Evolutionary conservation across 2,888 invertebrate genomes (phyloP).

Genomic region (Caenorhabditis sp.): DNA sequence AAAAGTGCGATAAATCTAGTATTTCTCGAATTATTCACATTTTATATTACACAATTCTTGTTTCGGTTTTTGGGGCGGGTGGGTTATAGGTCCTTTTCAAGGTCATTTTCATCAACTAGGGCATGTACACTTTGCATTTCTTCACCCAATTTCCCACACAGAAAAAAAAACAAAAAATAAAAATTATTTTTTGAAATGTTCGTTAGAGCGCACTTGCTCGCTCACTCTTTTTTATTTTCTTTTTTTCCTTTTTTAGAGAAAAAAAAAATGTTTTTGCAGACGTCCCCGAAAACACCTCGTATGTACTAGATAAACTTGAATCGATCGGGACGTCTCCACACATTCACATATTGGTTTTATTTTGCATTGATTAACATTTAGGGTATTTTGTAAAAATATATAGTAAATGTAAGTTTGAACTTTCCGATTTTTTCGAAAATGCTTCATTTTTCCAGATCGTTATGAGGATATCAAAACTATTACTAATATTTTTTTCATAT

Average conservation of each 20-base stretch:
- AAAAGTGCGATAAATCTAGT: no score
- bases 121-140: background rate
- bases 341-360: background rate
- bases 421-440: background rate
- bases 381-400: background rate
- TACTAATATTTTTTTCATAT: slow-evolving; percentile 14
- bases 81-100: background rate
- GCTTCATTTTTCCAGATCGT: background rate
- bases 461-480: slow-evolving; percentile 38
- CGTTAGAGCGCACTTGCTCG: slow-evolving; percentile 16
- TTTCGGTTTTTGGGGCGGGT: background rate
- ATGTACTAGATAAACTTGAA: background rate
- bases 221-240: background rate
- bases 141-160: no score
- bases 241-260: slow-evolving; percentile 1
- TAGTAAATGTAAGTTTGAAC: background rate
- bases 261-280: background rate
- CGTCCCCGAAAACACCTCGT: background rate
- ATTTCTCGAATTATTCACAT: no score
- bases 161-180: slow-evolving; percentile 8
- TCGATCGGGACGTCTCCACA: background rate
- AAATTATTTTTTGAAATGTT: slow-evolving; percentile 6
- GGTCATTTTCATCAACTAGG: background rate
- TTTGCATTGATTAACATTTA: background rate
- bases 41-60: no score